These are phyloP conservation scores for Orchesella flavescens DNA, from an alignment of 2,888 invertebrate genomes.

Conservation along the genomic window DNA sequence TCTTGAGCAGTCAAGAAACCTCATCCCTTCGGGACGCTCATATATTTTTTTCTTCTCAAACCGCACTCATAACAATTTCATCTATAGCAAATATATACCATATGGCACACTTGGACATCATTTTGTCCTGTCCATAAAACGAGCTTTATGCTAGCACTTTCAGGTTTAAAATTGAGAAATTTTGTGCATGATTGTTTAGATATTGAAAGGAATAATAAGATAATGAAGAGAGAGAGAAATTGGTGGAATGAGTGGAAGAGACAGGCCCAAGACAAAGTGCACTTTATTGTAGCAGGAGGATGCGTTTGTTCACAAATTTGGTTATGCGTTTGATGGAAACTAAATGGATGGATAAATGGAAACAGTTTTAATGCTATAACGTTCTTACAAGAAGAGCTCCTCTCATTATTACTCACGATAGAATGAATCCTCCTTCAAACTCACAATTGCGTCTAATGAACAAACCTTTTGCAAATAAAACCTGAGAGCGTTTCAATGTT, in stretches of 20 bases:
- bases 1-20: no score
- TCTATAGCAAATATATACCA: no score
- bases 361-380: neutral
- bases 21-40: neutral
- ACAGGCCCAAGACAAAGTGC: neutral
- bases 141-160: no score
- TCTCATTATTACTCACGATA: slow-evolving; percentile 4
- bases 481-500: no score
- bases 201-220: neutral
- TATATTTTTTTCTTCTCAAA: no score
- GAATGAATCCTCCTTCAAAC: neutral
- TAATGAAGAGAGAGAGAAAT: neutral
- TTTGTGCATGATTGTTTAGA: neutral
- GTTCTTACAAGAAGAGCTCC: neutral
- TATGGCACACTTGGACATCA: no score
- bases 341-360: slow-evolving; percentile 27
- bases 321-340: neutral
- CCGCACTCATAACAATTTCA: no score
- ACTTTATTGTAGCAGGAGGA: neutral
- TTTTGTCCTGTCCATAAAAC: no score
- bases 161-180: no score
- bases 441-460: slow-evolving; percentile 19
- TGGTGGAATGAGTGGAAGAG: neutral
- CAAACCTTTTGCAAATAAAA: neutral
- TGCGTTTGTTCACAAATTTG: neutral